phyloP scores from a whole-genome alignment of 2,113 vertebrate genomes.

The Salvelinus alpinus region DNA sequence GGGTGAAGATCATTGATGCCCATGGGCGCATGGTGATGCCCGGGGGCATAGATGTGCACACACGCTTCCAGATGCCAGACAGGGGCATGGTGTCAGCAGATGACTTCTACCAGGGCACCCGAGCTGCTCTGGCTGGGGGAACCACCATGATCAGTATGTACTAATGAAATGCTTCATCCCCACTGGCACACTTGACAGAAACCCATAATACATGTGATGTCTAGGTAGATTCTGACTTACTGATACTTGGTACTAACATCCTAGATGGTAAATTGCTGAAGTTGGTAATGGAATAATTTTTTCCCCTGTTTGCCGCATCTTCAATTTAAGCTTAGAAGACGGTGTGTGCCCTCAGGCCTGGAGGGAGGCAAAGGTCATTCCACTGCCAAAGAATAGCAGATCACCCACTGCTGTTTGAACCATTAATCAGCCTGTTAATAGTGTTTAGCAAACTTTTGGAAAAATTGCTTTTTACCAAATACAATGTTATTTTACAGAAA shows the following conservation, averaged over 20 bases:
- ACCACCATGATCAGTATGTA: slow-evolving; percentile 97
- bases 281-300: too few species aligned
- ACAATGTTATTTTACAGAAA: too few species aligned
- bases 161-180: background rate
- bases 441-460: too few species aligned
- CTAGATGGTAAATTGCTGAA: too few species aligned
- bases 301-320: too few species aligned
- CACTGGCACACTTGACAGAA: background rate
- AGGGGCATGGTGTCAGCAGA: slow-evolving; percentile 94
- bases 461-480: too few species aligned
- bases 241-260: background rate
- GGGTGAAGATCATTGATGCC: slow-evolving; percentile 93
- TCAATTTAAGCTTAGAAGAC: too few species aligned
- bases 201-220: background rate
- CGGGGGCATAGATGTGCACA: slow-evolving; percentile 94
- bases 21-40: slow-evolving; percentile 95
- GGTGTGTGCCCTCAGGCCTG: too few species aligned
- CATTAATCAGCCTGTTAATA: too few species aligned
- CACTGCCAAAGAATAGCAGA: too few species aligned
- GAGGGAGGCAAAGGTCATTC: too few species aligned
- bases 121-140: slow-evolving; percentile 90
- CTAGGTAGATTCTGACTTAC: background rate
- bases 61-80: slow-evolving; percentile 96
- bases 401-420: too few species aligned
- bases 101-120: slow-evolving; percentile 97